Conservation (phyloP, 2,888 invertebrate genomes). For the Machimus rusticus region DNA sequence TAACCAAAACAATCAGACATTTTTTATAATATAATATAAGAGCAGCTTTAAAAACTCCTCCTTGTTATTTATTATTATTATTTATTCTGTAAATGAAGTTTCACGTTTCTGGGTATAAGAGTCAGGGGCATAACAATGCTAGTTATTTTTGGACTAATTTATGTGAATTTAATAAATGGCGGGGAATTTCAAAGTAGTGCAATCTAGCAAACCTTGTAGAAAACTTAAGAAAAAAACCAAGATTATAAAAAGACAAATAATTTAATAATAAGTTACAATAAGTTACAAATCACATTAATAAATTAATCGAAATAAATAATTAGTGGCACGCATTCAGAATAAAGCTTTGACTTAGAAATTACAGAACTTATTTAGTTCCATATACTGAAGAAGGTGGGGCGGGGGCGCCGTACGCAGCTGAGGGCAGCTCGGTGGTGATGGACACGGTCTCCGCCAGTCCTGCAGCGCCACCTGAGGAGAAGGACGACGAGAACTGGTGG, state of each 20-base stretch:
- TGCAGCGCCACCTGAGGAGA: not conserved
- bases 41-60: too few species aligned
- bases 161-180: too few species aligned
- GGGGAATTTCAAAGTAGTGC: not conserved
- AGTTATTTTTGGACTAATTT: too few species aligned
- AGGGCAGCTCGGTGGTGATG: not conserved
- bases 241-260: not conserved
- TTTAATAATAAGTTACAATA: not conserved
- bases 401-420: not conserved
- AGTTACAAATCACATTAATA: not conserved
- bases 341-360: not conserved
- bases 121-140: too few species aligned
- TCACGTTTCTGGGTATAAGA: too few species aligned
- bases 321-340: not conserved
- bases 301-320: constrained; percentile 28
- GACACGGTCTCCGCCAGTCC: not conserved
- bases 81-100: too few species aligned
- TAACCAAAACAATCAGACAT: too few species aligned
- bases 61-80: too few species aligned
- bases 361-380: not conserved
- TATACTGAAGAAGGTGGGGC: constrained; percentile 19
- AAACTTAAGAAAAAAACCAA: not conserved
- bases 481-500: constrained; percentile 53
- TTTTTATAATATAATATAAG: too few species aligned
- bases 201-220: not conserved